Base-by-base conservation (phyloP, 2,888 invertebrate species). In the Dryobotodes eremita region DNA sequence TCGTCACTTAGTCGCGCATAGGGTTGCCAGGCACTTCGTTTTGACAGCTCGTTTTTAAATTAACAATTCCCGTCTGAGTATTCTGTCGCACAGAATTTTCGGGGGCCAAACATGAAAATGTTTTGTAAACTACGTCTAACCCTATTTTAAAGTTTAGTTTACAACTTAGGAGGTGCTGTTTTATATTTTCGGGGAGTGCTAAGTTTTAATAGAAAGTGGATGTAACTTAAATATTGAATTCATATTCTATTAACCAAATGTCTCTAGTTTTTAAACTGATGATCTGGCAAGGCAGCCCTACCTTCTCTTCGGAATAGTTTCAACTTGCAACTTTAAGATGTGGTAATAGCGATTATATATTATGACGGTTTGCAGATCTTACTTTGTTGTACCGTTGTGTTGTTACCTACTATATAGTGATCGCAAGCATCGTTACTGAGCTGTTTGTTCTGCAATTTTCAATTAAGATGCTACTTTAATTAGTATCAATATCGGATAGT, bases 1-100 rank as follows among this genome's bases (percentile, higher is more conserved):
- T 72, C 74, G 26, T 72, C 82, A 70, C 69, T 83, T 62, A 80
- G 80, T 26, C 36, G 61, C 3, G 31, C 42, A 10, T 72, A 80
- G 82, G 72, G 85, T 72, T 70, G 23, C 31, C 59, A 61, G 36
- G 48, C 23, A 53, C 77, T 57, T 17, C 15, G 31, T 70, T 61
- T 46, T 23, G 46, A 46, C 61, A 23, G 36, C 8, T 71, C 65
- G 46, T 69, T 66, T 31, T 71, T 20, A 42, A 36, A 66, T 55
- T 46, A 55, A 31, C 13, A 48, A n/a, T 20, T 11, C 17, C 4
- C 53, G 42, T 26, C 6, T 42, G 6, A 66, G 17, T 31, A 46
- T n/a, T 59, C 62, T 62, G 42, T 72, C 46, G 15, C 15, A 11
- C 6, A 26, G 2, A 20, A 65, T 42, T 17, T 65, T 48, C 20